Percentiles rank a stretch among this genome's conserved stretches.
These are phyloP conservation scores for Nesogale talazaci DNA, from an alignment of 2,113 vertebrate genomes.

Conservation along the genomic window DNA sequence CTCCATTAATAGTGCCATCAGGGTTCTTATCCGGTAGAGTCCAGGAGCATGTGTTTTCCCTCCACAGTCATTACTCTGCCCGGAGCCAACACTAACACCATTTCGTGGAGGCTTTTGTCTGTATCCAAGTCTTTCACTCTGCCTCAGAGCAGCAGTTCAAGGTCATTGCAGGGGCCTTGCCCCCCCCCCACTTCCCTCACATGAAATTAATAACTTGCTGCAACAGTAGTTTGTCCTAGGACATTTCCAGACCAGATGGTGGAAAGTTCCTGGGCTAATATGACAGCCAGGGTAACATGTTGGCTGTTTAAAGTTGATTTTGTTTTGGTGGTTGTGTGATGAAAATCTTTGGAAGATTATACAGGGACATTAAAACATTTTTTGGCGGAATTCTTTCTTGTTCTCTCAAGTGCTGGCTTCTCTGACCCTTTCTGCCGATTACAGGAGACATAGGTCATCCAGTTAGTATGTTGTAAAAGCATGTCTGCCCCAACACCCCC, in stretches of 20 bases:
- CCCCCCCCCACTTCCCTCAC: conserved; percentile 36
- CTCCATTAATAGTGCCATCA: conserved; percentile 64
- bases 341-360: conserved; percentile 77
- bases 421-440: conserved; percentile 43
- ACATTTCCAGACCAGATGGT: conserved; percentile 80
- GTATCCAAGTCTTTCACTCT: conserved; percentile 76
- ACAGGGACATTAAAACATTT: conserved; percentile 71
- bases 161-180: conserved; percentile 50
- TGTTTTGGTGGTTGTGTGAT: conserved; percentile 74
- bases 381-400: conserved; percentile 59
- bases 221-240: conserved; percentile 77
- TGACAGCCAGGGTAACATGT: conserved; percentile 67
- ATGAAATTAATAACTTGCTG: conserved; percentile 79
- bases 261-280: conserved; percentile 77
- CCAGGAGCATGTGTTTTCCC: conserved; percentile 61
- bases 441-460: conserved; percentile 35
- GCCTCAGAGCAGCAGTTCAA: conserved; percentile 31
- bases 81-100: conserved; percentile 77
- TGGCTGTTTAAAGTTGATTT: conserved; percentile 77
- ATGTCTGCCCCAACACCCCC: conserved; percentile 36
- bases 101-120: conserved; percentile 76
- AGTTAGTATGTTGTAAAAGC: conserved; percentile 66
- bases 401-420: conserved; percentile 65
- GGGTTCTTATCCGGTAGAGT: conserved; percentile 63
- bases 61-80: conserved; percentile 36